A percentile compares a stretch with the other conserved stretches of the same genome.
These are phyloP conservation scores for Tragopan temminckii DNA, from an alignment of 2,797 vertebrate species.

Conservation along the genomic window DNA sequence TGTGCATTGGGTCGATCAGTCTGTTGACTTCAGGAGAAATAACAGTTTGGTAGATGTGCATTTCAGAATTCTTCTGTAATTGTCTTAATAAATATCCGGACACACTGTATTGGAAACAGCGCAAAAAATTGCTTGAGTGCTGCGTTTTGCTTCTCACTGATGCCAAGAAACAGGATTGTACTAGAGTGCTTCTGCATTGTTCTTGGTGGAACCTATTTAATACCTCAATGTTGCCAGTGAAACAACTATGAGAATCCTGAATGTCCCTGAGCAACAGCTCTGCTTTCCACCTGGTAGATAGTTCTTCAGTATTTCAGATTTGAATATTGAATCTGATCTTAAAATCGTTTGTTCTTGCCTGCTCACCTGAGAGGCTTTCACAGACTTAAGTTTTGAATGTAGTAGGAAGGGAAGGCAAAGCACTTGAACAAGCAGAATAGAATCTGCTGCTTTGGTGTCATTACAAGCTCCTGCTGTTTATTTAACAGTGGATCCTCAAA, in stretches of 20 bases:
- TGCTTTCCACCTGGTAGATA: not conserved
- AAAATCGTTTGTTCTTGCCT: not conserved
- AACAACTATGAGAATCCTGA: not conserved
- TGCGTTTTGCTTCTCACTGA: constrained; percentile 8
- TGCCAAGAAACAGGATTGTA: not conserved
- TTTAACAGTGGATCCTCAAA: not conserved
- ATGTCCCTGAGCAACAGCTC: not conserved
- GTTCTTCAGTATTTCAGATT: not conserved
- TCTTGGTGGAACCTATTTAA: not conserved
- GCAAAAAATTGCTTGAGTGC: not conserved
- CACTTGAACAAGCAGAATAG: not conserved
- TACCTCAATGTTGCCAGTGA: not conserved
- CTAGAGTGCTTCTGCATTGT: not conserved
- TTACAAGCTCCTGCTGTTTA: not conserved
- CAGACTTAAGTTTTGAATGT: not conserved
- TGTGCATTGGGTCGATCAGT: rapidly evolving
- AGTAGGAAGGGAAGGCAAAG: not conserved
- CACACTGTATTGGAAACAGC: not conserved
- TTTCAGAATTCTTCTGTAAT: not conserved
- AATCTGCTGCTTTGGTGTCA: not conserved
- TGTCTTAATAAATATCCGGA: not conserved
- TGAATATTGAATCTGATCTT: not conserved
- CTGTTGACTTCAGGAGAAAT: not conserved
- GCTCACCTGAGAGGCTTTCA: not conserved
- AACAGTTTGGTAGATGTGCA: not conserved